Conservation (phyloP, 2,888 invertebrate species). For the Melanostoma mellinum region DNA sequence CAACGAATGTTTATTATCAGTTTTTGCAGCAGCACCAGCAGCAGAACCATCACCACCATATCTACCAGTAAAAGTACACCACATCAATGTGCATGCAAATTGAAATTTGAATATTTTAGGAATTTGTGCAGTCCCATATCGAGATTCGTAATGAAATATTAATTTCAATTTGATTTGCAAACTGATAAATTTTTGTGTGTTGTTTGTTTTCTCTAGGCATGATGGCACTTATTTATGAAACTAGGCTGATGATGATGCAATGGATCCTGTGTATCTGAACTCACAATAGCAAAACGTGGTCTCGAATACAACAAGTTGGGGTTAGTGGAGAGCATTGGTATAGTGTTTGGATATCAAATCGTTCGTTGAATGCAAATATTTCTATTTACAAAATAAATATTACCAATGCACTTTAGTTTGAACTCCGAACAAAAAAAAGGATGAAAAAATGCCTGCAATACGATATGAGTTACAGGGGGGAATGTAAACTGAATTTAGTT, state of each 20-base stretch:
- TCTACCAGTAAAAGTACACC: too few species aligned
- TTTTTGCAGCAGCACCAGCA: slow-evolving; percentile 41
- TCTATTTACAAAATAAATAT: slow-evolving; percentile 15
- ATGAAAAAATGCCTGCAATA: too few species aligned
- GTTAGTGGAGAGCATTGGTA: not conserved
- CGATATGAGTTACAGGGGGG: too few species aligned
- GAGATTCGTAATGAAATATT: slow-evolving; percentile 66
- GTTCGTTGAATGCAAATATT: slow-evolving; percentile 19
- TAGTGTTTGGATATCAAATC: slow-evolving; percentile 28
- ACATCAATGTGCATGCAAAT: slow-evolving; percentile 50
- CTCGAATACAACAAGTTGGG: not conserved
- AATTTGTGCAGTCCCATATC: slow-evolving; percentile 38
- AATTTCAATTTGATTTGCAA: slow-evolving; percentile 70
- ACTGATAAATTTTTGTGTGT: slow-evolving; percentile 54
- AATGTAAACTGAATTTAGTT: too few species aligned
- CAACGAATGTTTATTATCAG: slow-evolving; percentile 54
- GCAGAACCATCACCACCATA: too few species aligned
- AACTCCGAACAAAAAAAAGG: not conserved
- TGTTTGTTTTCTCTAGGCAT: not conserved
- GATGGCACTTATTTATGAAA: slow-evolving; percentile 1
- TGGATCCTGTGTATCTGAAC: not conserved
- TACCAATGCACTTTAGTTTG: not conserved
- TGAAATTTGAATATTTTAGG: slow-evolving; percentile 69
- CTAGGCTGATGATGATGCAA: not conserved
- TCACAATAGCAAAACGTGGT: not conserved